A percentile compares a stretch with the other conserved stretches of the same genome.
These are phyloP conservation scores for Sphaeridia pumilis DNA, from an alignment of 2,888 invertebrate genomes.

Conservation along the genomic window DNA sequence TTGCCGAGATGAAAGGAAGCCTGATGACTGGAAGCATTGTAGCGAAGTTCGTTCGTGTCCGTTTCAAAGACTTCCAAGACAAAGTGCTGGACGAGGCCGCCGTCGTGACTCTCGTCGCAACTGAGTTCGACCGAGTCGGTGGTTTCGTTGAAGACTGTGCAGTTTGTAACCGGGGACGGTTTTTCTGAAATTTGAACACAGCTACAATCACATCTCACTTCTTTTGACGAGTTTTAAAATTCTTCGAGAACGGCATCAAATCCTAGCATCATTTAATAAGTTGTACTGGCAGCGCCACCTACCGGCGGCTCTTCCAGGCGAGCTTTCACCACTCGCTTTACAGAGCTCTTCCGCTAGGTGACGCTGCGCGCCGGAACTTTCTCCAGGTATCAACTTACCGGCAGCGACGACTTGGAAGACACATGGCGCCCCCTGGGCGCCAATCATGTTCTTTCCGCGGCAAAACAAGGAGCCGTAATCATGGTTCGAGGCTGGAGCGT, in stretches of 20 bases:
- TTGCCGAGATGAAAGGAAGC: constrained; percentile 35
- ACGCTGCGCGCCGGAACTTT: no score
- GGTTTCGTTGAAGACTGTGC: constrained; percentile 72
- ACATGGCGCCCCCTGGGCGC: constrained; percentile 68
- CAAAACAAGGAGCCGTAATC: constrained; percentile 75
- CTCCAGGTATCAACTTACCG: no score
- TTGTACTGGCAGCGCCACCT: no score
- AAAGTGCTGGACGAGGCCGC: constrained; percentile 76
- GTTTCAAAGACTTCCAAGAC: constrained; percentile 49
- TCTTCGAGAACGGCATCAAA: no score
- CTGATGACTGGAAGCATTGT: constrained; percentile 34
- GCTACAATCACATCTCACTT: no score
- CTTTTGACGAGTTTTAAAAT: no score
- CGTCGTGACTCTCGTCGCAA: constrained; percentile 75
- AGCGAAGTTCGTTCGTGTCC: constrained; percentile 32
- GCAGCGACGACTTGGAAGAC: constrained; percentile 81
- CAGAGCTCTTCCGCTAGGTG: no score
- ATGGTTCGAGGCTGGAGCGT: constrained; percentile 68
- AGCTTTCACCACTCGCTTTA: no score
- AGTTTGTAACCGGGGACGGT: constrained; percentile 74
- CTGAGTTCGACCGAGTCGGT: constrained; percentile 68
- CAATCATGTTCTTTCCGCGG: constrained; percentile 72
- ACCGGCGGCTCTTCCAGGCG: no score
- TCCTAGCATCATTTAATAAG: no score
- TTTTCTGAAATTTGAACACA: constrained; percentile 49